Base-by-base conservation (phyloP, 2,113 vertebrate species). In the Oncorhynchus masou region DNA sequence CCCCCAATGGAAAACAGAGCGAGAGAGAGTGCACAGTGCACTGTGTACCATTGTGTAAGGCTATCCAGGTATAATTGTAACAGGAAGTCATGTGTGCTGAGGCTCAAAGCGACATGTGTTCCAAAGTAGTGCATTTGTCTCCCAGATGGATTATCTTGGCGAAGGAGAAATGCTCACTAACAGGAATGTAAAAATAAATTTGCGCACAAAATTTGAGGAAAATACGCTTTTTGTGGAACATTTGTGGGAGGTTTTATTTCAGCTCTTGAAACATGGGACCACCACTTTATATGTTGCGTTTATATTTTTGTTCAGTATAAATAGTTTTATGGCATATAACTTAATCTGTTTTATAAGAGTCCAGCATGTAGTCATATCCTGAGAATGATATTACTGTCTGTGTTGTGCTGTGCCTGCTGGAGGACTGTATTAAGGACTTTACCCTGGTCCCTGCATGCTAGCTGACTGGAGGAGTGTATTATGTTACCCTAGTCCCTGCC, bases 51-150 rank as follows among this genome's bases (percentile, higher is more conserved):
- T 71, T 75, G 71, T 68, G 54, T 19, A 8, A 51, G 60, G 54
- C 51, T 59, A 70, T 73, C 76, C 80, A 74, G 71, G 79, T 78
- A 71, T 79, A n/a, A 71, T 73, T 81, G 70, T 73, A 27, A 65
- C 19, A 49, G 60, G 66, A 71, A 57, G 60, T 86, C 66, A 57
- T 75, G 83, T 54, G 49, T 54, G 54, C 16, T 49, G 48, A 15
- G 12, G 15, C 4, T 19, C 51, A 54, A 54, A 19, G 51, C 3
- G 15, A 57, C 74, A 84, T 84, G 76, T 74, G 76, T 68, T 68
- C 78, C 79, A 73, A 64, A 25, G 69, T 64, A 68, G 70, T 75
- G 71, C 71, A 68, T 80, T 69, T 75, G 29, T 51, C 49, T 51
- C 49, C 49, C 15, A 51, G 49, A 16, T 16, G 15, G 66, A 12